Evolutionary conservation across 2,113 vertebrate genomes (phyloP).

Genomic region (Nerophis lumbriciformis): DNA sequence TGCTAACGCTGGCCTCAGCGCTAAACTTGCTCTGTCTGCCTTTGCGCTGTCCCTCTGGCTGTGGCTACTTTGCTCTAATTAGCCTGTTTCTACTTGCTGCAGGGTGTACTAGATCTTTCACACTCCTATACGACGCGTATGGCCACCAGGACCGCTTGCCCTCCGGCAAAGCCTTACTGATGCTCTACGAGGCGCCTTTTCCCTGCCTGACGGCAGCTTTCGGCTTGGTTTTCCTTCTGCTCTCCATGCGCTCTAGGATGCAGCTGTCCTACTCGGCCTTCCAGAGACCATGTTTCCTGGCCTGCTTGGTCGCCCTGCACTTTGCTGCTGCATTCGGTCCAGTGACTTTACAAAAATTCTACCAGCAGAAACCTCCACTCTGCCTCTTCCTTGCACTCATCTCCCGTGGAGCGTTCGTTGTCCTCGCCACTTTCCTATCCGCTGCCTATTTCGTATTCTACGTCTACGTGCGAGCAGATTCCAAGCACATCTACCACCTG

Average conservation of each 20-base stretch:
- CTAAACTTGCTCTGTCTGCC: conserved; percentile 80
- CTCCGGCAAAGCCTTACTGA: conserved; percentile 65
- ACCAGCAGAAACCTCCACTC: conserved; percentile 66
- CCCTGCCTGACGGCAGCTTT: conserved; percentile 84
- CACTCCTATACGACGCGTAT: conserved; percentile 80
- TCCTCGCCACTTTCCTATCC: conserved; percentile 76
- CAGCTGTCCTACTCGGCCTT: conserved; percentile 73
- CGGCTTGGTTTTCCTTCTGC: conserved; percentile 79
- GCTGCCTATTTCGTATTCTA: conserved; percentile 78
- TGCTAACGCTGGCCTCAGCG: conserved; percentile 75
- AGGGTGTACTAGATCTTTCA: conserved; percentile 74
- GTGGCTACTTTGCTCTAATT: conserved; percentile 79
- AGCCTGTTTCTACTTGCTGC: conserved; percentile 76
- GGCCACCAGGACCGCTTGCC: conserved; percentile 75
- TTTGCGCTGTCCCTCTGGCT: conserved; percentile 77
- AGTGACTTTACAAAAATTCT: conserved; percentile 69
- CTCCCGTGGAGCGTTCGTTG: conserved; percentile 79
- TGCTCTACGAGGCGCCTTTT: conserved; percentile 80
- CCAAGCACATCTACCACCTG: conserved; percentile 77
- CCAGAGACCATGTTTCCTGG: conserved; percentile 76
- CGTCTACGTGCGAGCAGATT: conserved; percentile 73
- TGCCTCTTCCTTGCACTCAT: conserved; percentile 78
- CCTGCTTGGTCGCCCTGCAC: conserved; percentile 76
- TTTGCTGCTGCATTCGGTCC: conserved; percentile 76
- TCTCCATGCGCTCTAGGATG: conserved; percentile 77